Evolutionary conservation across 2,113 vertebrate genomes (phyloP).

Genomic region (Sinocyclocheilus anshuiensis): DNA sequence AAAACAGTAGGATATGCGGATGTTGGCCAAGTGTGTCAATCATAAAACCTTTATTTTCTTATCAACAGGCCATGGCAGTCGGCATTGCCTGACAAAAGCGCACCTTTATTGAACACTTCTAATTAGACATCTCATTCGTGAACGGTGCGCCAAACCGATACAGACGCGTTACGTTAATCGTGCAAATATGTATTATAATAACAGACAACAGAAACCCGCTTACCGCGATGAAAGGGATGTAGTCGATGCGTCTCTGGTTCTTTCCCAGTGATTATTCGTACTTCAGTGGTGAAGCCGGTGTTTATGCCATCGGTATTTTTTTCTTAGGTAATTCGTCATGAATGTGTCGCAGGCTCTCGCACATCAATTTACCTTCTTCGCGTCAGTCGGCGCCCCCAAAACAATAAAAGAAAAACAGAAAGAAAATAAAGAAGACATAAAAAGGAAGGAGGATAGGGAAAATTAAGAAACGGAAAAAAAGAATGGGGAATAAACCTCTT

Average conservation of each 20-base stretch:
- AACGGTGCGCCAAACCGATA: constrained; percentile 69
- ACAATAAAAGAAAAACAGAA: constrained; percentile 25
- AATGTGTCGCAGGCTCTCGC: constrained; percentile 70
- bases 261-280: constrained; percentile 56
- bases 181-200: constrained; percentile 51
- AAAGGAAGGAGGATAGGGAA: background rate
- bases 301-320: constrained; percentile 70
- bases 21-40: constrained; percentile 47
- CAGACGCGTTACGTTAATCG: constrained; percentile 65
- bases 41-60: constrained; percentile 58
- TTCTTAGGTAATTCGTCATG: constrained; percentile 69
- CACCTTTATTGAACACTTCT: constrained; percentile 65
- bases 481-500: constrained; percentile 66
- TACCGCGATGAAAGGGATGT: constrained; percentile 67
- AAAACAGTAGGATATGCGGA: constrained; percentile 46
- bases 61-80: constrained; percentile 73
- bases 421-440: background rate
- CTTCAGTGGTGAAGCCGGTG: constrained; percentile 36
- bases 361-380: constrained; percentile 71
- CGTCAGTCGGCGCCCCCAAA: constrained; percentile 72
- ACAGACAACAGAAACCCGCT: constrained; percentile 59
- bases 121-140: constrained; percentile 55
- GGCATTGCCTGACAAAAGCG: constrained; percentile 17
- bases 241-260: constrained; percentile 44
- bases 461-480: constrained; percentile 12